Percentiles rank a stretch among this genome's conserved stretches.
These are phyloP conservation scores for Sericinus montela DNA, from an alignment of 2,888 invertebrate genomes.

Conservation along the genomic window DNA sequence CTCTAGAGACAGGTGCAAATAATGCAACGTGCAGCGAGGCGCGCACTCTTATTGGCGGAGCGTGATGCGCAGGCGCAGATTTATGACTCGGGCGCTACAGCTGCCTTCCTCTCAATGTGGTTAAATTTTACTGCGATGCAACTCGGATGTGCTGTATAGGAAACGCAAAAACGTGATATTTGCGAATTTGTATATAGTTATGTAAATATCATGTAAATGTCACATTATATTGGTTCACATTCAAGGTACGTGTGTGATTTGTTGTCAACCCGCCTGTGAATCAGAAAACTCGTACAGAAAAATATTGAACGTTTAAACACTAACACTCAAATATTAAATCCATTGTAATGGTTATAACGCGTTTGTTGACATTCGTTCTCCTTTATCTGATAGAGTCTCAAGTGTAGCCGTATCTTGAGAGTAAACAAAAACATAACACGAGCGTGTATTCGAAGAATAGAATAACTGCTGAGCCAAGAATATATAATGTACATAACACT, in stretches of 20 bases:
- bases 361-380: background rate
- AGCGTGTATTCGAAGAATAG: slow-evolving; percentile 10
- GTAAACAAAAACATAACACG: slow-evolving; percentile 9
- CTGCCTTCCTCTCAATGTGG: slow-evolving; percentile 42
- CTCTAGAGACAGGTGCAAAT: slow-evolving; percentile 64
- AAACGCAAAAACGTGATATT: slow-evolving; percentile 11
- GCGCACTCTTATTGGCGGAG: slow-evolving; percentile 30
- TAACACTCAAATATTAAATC: too few relatives aligned
- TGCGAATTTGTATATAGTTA: too few relatives aligned
- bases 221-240: too few relatives aligned
- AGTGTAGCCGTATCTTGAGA: background rate
- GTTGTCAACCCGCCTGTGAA: too few relatives aligned
- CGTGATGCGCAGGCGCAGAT: slow-evolving; percentile 57
- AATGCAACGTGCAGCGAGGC: slow-evolving; percentile 34
- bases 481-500: slow-evolving; percentile 22
- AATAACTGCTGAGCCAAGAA: slow-evolving; percentile 13
- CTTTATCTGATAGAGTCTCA: background rate
- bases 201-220: too few relatives aligned
- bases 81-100: slow-evolving; percentile 46
- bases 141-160: slow-evolving; percentile 14
- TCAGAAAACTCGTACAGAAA: too few relatives aligned
- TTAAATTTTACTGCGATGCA: slow-evolving; percentile 11
- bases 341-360: too few relatives aligned
- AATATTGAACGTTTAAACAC: too few relatives aligned
- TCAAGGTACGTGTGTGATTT: too few relatives aligned